These are phyloP conservation scores for Eriosoma lanigerum DNA, from an alignment of 1,140 invertebrate species.

Conservation along the genomic window DNA sequence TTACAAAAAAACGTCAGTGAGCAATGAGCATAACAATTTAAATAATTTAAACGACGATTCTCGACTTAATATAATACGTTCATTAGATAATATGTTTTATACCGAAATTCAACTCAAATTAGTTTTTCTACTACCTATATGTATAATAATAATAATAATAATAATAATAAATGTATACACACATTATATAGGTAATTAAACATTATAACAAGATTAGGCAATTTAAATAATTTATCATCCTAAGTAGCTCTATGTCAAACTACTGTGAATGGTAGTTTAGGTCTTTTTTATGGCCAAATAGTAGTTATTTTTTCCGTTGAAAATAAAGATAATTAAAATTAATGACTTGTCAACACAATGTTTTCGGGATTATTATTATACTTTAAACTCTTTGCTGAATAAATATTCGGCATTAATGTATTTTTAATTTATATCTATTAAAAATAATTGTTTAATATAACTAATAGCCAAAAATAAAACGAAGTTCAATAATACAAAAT, in stretches of 20 bases:
- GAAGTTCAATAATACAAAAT: no score
- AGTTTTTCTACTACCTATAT: no score
- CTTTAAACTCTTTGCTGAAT: not conserved
- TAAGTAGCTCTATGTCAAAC: not conserved
- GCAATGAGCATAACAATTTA: not conserved
- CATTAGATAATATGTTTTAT: not conserved
- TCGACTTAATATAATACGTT: not conserved
- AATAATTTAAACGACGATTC: not conserved
- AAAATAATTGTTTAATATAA: no score
- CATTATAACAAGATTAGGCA: not conserved
- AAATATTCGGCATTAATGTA: not conserved
- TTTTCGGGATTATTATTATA: not conserved
- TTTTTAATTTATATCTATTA: not conserved
- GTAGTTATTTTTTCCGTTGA: not conserved
- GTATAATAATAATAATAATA: no score
- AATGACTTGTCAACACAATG: slow-evolving; percentile 19
- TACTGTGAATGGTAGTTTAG: not conserved
- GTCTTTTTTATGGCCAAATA: not conserved
- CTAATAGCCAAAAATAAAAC: no score
- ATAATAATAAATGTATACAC: no score
- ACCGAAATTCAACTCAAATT: not conserved
- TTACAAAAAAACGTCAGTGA: not conserved
- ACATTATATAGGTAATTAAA: no score
- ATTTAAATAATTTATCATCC: not conserved
- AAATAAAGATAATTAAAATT: not conserved